Conservation (phyloP, 2,797 vertebrate species). For the Esox masquinongy region DNA sequence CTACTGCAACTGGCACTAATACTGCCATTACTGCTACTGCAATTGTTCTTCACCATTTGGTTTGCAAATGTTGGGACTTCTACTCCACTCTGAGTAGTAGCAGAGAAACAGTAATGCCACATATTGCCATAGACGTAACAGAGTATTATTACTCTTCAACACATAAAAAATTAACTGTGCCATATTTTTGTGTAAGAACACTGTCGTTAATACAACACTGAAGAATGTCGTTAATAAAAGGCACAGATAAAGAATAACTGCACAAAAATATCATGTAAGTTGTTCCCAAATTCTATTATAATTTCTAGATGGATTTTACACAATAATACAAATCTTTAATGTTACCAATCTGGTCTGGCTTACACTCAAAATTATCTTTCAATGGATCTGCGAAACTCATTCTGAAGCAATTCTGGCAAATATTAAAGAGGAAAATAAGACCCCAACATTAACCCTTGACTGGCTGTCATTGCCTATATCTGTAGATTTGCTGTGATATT, state of each 20-base stretch:
- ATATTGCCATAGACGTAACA: too few species aligned
- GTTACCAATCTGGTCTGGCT: not conserved
- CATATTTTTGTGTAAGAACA: too few species aligned
- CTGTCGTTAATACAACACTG: too few species aligned
- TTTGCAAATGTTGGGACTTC: too few species aligned
- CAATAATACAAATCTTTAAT: not conserved
- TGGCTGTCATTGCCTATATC: slow-evolving; percentile 5
- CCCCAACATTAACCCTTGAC: slow-evolving; percentile 15
- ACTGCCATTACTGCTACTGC: too few species aligned
- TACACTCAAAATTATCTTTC: not conserved
- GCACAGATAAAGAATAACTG: not conserved
- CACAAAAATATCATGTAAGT: not conserved
- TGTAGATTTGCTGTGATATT: slow-evolving; percentile 32
- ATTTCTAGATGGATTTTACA: not conserved
- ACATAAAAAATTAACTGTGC: too few species aligned
- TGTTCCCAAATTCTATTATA: not conserved
- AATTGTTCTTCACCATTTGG: too few species aligned
- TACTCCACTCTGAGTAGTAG: too few species aligned
- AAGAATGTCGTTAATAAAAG: too few species aligned
- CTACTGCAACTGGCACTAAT: too few species aligned
- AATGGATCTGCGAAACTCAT: not conserved
- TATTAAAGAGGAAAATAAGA: not conserved
- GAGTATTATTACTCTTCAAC: too few species aligned
- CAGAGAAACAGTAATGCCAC: too few species aligned
- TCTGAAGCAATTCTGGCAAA: slow-evolving; percentile 9